These are phyloP conservation scores for Polyommatus icarus DNA, from an alignment of 2,888 invertebrate genomes.

Conservation along the genomic window DNA sequence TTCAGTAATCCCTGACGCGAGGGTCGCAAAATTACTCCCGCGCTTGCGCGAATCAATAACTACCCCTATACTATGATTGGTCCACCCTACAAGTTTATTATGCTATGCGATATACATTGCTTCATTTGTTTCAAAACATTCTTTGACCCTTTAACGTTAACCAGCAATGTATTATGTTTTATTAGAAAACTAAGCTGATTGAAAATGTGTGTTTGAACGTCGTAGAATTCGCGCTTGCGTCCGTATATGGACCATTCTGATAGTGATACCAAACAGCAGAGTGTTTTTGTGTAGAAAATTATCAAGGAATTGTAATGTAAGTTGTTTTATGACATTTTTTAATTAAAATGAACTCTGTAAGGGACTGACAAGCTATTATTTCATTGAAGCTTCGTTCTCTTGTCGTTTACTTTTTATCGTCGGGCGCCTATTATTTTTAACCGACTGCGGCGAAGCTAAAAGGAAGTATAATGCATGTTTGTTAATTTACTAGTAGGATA, in stretches of 20 bases:
- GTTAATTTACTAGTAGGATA: no score
- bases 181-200: conserved; percentile 24
- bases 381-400: neutral
- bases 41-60: conserved; percentile 77
- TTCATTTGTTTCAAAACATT: conserved; percentile 33
- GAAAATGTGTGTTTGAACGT: conserved; percentile 49
- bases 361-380: neutral
- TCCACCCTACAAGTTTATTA: neutral
- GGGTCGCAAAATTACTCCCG: conserved; percentile 51
- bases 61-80: conserved; percentile 46
- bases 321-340: conserved; percentile 44
- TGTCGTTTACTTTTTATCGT: neutral
- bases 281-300: conserved; percentile 62
- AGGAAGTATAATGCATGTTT: neutral
- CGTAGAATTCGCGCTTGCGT: conserved; percentile 67
- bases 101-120: conserved; percentile 46
- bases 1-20: conserved; percentile 48
- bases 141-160: no score
- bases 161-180: conserved; percentile 48
- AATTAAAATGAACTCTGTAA: neutral
- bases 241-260: conserved; percentile 59
- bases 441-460: no score
- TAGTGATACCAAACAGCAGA: conserved; percentile 69
- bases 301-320: conserved; percentile 58
- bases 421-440: no score